Evolutionary conservation across 1,140 invertebrate genomes (phyloP), one percentile per base, ranked within the genome.

Genomic region (Thalassaphorura encarpata): DNA sequence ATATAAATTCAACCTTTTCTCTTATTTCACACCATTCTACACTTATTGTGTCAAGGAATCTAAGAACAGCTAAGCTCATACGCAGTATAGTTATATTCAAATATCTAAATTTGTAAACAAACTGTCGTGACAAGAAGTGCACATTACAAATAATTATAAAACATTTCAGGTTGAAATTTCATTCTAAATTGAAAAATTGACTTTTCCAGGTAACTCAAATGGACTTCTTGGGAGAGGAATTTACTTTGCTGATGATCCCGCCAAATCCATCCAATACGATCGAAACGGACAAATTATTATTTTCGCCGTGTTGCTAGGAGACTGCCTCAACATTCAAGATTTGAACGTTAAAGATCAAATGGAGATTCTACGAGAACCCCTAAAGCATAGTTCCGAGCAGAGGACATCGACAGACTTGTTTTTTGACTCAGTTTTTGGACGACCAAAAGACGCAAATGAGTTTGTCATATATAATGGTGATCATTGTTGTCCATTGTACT

Each of bases 191-290:
- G n/a, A n/a, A n/a, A n/a, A n/a, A n/a, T n/a, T n/a, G n/a, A n/a
- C n/a, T n/a, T n/a, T n/a, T n/a, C n/a, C n/a, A n/a, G n/a, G n/a
- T n/a, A n/a, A n/a, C n/a, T n/a, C n/a, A 8, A 24, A 24, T 23
- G 46, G 46, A 8, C 13, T 27, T 16, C 46, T 48, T 13, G 46
- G 46, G 26, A 48, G 26, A 24, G 46, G 46, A 13, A 48, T 48
- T 48, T 48, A 48, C 26, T 48, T 48, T 48, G 46, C 46, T 13
- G 19, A 48, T 26, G 27, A 48, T 48, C 19, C 46, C 5, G 16
- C 15, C 23, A 48, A 48, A 18, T 8, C 13, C 23, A 26, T 48
- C 13, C 5, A 21, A 27, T 48, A 48, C 18, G 46, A 48, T 26
- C 16, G 13, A 13, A 48, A 24, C 23, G 13, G 23, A 13, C 15